A percentile compares a stretch with the other conserved stretches of the same genome.
Conservation (phyloP, 2,888 invertebrate species). For the Coecobrya sp. region DNA sequence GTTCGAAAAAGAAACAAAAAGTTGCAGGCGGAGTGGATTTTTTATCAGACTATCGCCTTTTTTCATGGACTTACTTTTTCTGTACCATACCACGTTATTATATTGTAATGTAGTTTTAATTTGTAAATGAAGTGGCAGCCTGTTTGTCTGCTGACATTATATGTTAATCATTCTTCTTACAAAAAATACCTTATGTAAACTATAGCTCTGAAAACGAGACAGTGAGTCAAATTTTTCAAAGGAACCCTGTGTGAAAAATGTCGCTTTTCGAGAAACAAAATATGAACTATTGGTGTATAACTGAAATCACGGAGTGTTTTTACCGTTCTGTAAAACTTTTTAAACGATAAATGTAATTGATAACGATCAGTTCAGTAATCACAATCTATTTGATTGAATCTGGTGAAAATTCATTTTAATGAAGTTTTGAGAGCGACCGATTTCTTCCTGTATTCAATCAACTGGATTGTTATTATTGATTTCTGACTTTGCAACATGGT, state of each 20-base stretch:
- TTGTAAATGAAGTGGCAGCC: conserved; percentile 45
- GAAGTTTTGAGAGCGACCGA: neutral
- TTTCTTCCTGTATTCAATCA: conserved; percentile 1
- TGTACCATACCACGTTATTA: conserved; percentile 46
- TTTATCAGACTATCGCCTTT: conserved; percentile 66
- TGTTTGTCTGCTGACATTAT: conserved; percentile 32
- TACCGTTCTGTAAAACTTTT: conserved; percentile 57
- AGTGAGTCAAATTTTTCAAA: conserved; percentile 29
- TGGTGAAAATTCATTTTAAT: neutral
- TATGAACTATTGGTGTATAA: conserved; percentile 52
- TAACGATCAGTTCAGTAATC: neutral
- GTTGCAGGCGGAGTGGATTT: neutral
- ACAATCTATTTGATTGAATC: conserved; percentile 30
- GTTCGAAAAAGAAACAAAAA: conserved; percentile 16
- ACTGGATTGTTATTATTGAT: conserved; percentile 8
- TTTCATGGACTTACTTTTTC: conserved; percentile 66
- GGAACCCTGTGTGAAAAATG: conserved; percentile 45
- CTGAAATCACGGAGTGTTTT: conserved; percentile 58
- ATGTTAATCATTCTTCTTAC: neutral
- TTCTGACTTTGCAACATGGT: conserved; percentile 13
- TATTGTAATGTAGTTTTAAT: conserved; percentile 72
- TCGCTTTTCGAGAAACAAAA: conserved; percentile 41
- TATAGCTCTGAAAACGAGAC: neutral
- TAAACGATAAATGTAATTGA: neutral
- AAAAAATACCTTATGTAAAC: conserved; percentile 17